Conservation (phyloP, 2,113 vertebrate species). For the Marcusenius ussheri region DNA sequence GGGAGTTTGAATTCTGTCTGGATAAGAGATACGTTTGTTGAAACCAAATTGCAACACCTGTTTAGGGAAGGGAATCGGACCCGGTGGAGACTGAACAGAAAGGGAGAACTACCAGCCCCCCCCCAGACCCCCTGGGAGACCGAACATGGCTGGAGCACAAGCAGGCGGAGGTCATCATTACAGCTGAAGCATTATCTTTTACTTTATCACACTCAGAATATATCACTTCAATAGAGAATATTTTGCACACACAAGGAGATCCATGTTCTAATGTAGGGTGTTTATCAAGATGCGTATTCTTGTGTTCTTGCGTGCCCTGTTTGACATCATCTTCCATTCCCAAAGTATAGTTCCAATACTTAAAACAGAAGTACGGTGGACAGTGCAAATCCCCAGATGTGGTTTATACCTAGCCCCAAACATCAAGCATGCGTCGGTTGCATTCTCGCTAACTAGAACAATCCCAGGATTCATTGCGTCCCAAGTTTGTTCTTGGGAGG, state of each 20-base stretch:
- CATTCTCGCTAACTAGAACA: background rate
- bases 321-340: background rate
- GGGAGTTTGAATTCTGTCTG: background rate
- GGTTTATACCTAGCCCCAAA: background rate
- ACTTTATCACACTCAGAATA: background rate
- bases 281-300: background rate
- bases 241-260: background rate
- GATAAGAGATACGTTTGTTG: background rate
- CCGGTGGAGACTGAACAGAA: constrained; percentile 49
- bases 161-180: constrained; percentile 54
- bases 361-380: background rate
- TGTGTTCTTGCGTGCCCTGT: background rate
- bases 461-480: background rate
- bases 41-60: background rate
- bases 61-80: background rate
- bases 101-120: constrained; percentile 32
- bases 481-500: background rate
- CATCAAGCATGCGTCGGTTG: background rate
- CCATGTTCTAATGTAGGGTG: background rate
- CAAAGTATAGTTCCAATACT: background rate
- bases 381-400: background rate
- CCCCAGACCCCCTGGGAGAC: constrained; percentile 10
- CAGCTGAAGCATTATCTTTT: background rate
- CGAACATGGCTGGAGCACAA: constrained; percentile 66
- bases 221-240: background rate